Conservation (phyloP, 2,113 vertebrate species). For the Python bivittatus region DNA sequence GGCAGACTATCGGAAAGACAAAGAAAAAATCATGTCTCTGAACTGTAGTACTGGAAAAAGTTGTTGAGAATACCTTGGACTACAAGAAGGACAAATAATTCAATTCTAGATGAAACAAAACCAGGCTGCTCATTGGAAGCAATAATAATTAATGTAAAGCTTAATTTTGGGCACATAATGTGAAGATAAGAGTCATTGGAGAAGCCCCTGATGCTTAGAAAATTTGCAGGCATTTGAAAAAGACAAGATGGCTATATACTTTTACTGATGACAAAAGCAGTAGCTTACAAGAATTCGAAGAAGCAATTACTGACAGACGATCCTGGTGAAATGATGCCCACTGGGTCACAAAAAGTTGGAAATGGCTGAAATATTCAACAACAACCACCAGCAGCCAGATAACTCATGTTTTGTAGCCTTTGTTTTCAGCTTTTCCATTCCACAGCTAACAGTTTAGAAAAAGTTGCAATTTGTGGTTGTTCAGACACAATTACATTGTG, state of each 20-base stretch:
- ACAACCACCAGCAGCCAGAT: background rate
- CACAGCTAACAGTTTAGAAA: background rate
- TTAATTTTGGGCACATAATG: background rate
- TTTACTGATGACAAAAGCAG: background rate
- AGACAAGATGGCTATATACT: background rate
- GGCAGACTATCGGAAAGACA: background rate
- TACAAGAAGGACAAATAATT: background rate
- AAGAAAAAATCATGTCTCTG: background rate
- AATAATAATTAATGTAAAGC: background rate
- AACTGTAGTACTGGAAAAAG: background rate
- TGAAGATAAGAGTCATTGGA: background rate
- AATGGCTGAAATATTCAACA: background rate
- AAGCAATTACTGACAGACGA: background rate
- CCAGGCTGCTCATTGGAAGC: background rate
- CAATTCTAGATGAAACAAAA: background rate
- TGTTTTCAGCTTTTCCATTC: background rate
- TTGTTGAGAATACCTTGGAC: background rate
- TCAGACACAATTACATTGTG: background rate
- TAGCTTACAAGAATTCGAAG: background rate
- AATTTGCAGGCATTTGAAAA: background rate
- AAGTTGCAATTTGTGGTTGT: background rate
- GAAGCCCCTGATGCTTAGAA: background rate
- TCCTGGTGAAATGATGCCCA: background rate
- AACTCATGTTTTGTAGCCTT: background rate
- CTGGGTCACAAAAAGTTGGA: background rate